Base-by-base conservation (phyloP, 2,888 invertebrate genomes). In the Pyrrhosoma nymphula region DNA sequence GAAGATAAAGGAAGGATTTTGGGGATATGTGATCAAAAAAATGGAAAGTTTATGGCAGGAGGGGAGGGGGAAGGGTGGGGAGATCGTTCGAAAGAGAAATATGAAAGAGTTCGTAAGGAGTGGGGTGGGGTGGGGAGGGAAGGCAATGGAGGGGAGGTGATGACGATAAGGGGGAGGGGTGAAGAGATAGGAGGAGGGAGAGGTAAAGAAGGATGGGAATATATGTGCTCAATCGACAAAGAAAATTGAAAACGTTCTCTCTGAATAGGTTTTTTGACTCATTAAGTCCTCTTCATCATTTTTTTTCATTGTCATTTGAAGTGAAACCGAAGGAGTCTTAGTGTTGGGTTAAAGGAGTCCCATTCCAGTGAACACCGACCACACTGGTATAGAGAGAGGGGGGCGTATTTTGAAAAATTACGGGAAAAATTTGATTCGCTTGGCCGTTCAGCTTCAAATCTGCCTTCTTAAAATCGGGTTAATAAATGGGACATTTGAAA, bases 241-340 rank as follows among this genome's bases (percentile, higher is more conserved):
- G 69, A 69, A 93, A 69, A 93, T 47, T 93, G 60, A 91, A 91
- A 91, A 63, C 91, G 60, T 63, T 91, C 63, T 91, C 39, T 89
- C 89, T 89, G 89, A 89, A 89, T 89, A 89, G 89, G 89, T 89
- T 89, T 89, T 89, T 89, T 89, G 89, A 89, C 89, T 89, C 89
- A 89, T 89, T 89, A 89, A 91, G 60, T 63, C 91, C 56, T 55
- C 69, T 55, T 93, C 69, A 47, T 93, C 69, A n/a, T 93, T 93
- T 82, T 82, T 82, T 82, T 75, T 82, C 35, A 82, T 82, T 82
- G 82, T 82, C 93, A 69, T 93, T 75, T 93, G 93, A 93, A 69
- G 93, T 75, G 39, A 91, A 60, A 30, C 35, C 56, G 35, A 60
- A 91, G 91, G 63, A 91, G 91, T 91, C 39, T 63, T 82, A 35